Conservation (phyloP, 2,888 invertebrate species). For the Chaetoderma sp. region DNA sequence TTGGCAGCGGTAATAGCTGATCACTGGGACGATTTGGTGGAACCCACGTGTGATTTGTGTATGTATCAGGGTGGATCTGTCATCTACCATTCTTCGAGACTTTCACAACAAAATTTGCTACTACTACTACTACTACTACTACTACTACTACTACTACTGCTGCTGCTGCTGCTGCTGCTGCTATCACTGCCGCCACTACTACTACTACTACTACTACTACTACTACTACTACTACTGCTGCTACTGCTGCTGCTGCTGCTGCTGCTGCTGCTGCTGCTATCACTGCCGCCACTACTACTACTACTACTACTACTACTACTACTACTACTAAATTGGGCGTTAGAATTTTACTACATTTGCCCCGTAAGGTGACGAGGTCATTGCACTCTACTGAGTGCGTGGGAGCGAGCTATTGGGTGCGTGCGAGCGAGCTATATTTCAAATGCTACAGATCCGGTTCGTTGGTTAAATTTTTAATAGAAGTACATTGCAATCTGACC, state of each 20-base stretch:
- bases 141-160: background rate
- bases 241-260: background rate
- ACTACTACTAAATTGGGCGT: background rate
- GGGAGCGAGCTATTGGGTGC: no score
- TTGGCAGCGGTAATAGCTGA: background rate
- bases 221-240: conserved; percentile 1
- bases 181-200: background rate
- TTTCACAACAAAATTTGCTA: no score
- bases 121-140: background rate
- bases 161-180: conserved; percentile 2
- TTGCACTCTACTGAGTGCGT: no score
- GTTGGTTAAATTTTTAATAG: no score
- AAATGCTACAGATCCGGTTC: no score
- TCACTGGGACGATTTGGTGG: no score
- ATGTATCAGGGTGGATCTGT: no score
- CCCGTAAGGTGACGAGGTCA: background rate
- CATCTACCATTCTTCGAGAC: no score
- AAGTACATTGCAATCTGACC: no score
- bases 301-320: background rate
- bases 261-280: background rate
- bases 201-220: background rate
- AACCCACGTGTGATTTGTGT: no score
- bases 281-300: background rate
- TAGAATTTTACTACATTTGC: no score
- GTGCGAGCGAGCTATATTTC: no score